Base-by-base conservation (phyloP, 2,113 vertebrate species). In the Picathartes gymnocephalus region DNA sequence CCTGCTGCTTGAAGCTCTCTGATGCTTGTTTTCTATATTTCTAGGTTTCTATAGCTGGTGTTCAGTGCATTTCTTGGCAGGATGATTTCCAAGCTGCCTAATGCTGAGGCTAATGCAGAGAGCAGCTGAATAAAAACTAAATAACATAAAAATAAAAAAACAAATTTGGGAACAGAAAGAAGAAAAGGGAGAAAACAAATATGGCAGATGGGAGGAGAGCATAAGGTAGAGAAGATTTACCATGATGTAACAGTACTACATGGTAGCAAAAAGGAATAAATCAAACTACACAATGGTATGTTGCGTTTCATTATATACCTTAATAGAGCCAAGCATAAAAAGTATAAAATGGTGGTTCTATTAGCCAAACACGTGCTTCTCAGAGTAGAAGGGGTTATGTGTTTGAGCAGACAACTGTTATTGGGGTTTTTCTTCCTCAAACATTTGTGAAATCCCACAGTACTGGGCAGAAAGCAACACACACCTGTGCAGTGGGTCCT, bases 401-500 rank as follows among this genome's bases (percentile, higher is more conserved):
- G 39, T 71, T 78, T 6, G 1, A 89, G 60, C 72, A 66, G 60
- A 78, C 69, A n/a, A 50, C n/a, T 61, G 13, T 45, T 68, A 25
- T 18, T 54, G 37, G 12, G 28, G 1, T 13, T 73, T 53, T 74
- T 50, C 19, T 33, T 82, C n/a, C 56, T 61, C 24, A 64, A 0
- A 20, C 28, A 33, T 73, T 53, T 11, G 33, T 69, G 80, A 70
- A 69, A 72, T 80, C 47, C 37, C 0, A 0, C 31, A 54, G 23
- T 58, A 25, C 65, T 50, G 57, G 51, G 35, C 47, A 87, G 73
- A 94, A 78, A 50, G 20, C 40, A 54, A 5, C 0, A 0, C 21
- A 14, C 2, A 2, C 10, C 11, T 0, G 3, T 33, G 61, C 4
- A 0, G 0, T 25, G 21, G 19, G 30, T 70, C 37, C 15, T 2